Evolutionary conservation across 2,797 vertebrate species (phyloP).

Genomic region (Malacoraja senta): DNA sequence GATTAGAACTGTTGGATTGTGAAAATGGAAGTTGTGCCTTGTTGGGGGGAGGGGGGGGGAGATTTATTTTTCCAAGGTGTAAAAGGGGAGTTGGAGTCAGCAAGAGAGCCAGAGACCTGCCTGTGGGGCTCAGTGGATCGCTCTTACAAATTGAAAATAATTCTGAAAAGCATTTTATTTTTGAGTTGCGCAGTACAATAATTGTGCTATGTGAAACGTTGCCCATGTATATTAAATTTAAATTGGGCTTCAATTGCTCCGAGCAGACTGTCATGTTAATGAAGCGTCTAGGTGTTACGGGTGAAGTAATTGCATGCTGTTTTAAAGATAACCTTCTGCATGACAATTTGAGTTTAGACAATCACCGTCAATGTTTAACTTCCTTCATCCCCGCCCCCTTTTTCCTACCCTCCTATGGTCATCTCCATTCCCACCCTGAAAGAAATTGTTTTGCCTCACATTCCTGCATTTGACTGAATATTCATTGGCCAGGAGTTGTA

Average conservation of each 20-base stretch:
- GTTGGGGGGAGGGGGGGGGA: not conserved
- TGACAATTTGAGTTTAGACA: not conserved
- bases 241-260: not conserved
- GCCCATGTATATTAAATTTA: not conserved
- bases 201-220: not conserved
- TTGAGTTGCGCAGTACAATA: no score
- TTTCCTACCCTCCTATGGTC: not conserved
- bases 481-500: no score
- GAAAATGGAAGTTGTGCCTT: not conserved
- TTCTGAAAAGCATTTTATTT: no score
- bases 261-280: not conserved
- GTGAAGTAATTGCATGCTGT: not conserved
- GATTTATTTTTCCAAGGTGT: no score
- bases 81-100: no score
- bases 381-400: not conserved
- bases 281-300: not conserved
- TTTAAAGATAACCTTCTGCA: no score
- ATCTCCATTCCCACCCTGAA: not conserved
- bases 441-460: not conserved
- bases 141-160: not conserved
- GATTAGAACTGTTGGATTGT: not conserved
- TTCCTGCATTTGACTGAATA: no score
- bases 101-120: no score
- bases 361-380: not conserved
- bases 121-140: no score